Conservation (phyloP, 2,888 invertebrate species). For the Ectropis crepuscularia region DNA sequence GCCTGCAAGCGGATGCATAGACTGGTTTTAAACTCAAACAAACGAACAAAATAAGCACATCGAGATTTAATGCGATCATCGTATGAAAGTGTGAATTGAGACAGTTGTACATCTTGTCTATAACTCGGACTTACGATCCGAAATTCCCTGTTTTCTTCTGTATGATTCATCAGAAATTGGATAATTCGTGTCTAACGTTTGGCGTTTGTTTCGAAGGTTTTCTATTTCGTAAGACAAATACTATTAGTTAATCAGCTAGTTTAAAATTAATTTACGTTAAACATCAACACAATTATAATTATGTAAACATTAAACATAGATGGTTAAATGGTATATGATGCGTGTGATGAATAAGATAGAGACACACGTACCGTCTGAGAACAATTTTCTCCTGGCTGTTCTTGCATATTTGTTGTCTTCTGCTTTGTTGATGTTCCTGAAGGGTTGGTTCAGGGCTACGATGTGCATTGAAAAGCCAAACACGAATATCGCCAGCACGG, state of each 20-base stretch:
- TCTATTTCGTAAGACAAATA: conserved; percentile 65
- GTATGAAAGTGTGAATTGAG: conserved; percentile 60
- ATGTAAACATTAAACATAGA: conserved; percentile 21
- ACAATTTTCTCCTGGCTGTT: conserved; percentile 83
- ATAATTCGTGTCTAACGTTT: conserved; percentile 70
- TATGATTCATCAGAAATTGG: conserved; percentile 77
- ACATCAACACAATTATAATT: conserved; percentile 21
- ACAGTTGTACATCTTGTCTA: conserved; percentile 49
- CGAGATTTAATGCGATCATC: conserved; percentile 78
- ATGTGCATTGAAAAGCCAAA: conserved; percentile 99
- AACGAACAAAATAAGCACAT: conserved; percentile 75
- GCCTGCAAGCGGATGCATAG: conserved; percentile 79
- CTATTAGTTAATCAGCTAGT: conserved; percentile 45
- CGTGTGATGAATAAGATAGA: conserved; percentile 35
- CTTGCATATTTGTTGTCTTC: conserved; percentile 86
- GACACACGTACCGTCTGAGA: conserved; percentile 89
- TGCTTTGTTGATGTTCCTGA: conserved; percentile 87
- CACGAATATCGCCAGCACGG: conserved; percentile 98
- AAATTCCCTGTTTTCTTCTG: conserved; percentile 86
- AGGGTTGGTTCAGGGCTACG: conserved; percentile 97
- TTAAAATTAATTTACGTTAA: conserved; percentile 32
- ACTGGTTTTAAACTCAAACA: conserved; percentile 55
- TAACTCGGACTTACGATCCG: conserved; percentile 86
- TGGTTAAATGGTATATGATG: conserved; percentile 30
- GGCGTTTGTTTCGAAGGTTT: conserved; percentile 76